These are phyloP conservation scores for Agrotis segetum DNA, from an alignment of 2,888 invertebrate species.

Conservation along the genomic window DNA sequence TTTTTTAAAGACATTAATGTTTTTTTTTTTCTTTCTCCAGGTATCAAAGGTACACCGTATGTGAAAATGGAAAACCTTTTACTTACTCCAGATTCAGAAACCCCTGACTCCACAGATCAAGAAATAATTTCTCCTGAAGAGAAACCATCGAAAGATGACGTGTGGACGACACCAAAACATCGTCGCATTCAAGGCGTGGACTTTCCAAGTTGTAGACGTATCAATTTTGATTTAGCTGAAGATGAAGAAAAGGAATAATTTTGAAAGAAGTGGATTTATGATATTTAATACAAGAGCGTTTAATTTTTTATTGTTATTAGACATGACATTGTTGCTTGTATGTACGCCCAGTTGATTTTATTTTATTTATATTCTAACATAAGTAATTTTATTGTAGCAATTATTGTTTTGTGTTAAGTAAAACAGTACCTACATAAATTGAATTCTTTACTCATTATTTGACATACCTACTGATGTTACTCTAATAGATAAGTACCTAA, in stretches of 20 bases:
- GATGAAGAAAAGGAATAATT: slow-evolving; percentile 28
- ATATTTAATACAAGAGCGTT: not conserved
- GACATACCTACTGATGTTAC: not conserved
- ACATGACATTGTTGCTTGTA: too few relatives aligned
- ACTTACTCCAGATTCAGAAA: slow-evolving; percentile 35
- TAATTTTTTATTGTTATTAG: not conserved
- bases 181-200: slow-evolving; percentile 53
- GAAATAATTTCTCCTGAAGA: slow-evolving; percentile 9
- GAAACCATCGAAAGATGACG: slow-evolving; percentile 10
- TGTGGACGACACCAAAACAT: slow-evolving; percentile 59
- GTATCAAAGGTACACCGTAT: slow-evolving; percentile 35
- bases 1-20: not conserved
- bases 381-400: not conserved
- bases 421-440: too few relatives aligned
- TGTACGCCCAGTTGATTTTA: too few relatives aligned
- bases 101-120: slow-evolving; percentile 9
- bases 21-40: slow-evolving; percentile 16
- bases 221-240: slow-evolving; percentile 68
- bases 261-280: not conserved
- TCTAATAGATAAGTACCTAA: too few relatives aligned
- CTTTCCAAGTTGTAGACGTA: slow-evolving; percentile 48
- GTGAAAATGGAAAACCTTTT: slow-evolving; percentile 28
- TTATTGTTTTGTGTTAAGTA: not conserved
- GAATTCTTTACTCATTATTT: too few relatives aligned
- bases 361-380: too few relatives aligned